These are phyloP conservation scores for Dynastes grantii DNA, from an alignment of 2,888 invertebrate genomes.

Conservation along the genomic window DNA sequence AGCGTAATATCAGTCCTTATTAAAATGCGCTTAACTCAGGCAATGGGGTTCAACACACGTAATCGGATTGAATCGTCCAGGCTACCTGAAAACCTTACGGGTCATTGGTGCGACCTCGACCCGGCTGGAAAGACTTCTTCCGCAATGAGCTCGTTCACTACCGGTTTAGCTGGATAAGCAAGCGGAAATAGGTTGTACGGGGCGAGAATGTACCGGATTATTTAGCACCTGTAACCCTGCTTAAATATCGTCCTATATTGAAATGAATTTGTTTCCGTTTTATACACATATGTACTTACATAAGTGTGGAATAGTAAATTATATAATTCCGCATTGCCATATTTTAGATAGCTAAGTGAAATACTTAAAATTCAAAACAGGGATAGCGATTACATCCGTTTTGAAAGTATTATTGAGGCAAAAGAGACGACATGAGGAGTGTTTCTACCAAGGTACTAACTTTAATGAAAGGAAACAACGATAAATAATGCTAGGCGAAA, in stretches of 20 bases:
- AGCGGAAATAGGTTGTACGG: background rate
- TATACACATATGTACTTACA: background rate
- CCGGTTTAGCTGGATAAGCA: slow-evolving; percentile 13
- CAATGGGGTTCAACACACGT: slow-evolving; percentile 32
- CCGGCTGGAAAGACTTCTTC: slow-evolving; percentile 36
- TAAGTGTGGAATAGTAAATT: background rate
- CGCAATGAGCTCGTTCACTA: background rate
- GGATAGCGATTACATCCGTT: background rate
- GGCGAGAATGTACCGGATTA: background rate
- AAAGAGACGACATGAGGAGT: slow-evolving; percentile 2
- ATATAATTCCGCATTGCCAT: too few species aligned
- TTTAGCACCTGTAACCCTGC: background rate
- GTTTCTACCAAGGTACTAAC: slow-evolving; percentile 5
- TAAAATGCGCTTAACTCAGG: slow-evolving; percentile 26
- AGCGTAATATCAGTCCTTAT: slow-evolving; percentile 20
- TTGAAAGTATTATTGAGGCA: slow-evolving; percentile 13
- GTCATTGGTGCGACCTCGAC: slow-evolving; percentile 49
- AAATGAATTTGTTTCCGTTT: background rate
- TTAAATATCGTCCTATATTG: too few species aligned
- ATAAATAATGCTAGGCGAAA: slow-evolving; percentile 16
- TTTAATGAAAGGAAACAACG: slow-evolving; percentile 19
- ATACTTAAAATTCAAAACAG: background rate
- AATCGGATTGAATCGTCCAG: slow-evolving; percentile 45
- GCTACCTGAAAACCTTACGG: slow-evolving; percentile 46
- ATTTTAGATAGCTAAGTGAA: too few species aligned